Conservation (phyloP, 2,888 invertebrate species). For the Sarcophaga caerulescens region DNA sequence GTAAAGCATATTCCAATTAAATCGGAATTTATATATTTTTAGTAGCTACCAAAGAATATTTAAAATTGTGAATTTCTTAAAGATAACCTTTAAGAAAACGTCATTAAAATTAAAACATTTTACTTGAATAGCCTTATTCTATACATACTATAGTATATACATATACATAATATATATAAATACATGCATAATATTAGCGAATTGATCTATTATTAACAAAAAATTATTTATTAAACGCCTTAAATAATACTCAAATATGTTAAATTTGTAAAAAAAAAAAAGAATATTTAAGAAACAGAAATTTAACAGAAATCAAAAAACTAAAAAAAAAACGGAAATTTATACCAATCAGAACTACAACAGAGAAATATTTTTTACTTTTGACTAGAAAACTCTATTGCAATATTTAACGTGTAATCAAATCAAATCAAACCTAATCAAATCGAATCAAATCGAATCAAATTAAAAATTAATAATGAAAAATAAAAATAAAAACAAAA, state of each 20-base stretch:
- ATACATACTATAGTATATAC: slow-evolving; percentile 30
- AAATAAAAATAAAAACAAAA: slow-evolving; percentile 10
- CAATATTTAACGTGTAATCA: slow-evolving; percentile 37
- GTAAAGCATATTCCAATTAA: too few species aligned
- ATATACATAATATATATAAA: background rate
- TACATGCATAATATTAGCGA: slow-evolving; percentile 2
- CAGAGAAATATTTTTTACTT: slow-evolving; percentile 41
- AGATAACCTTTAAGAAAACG: slow-evolving; percentile 9
- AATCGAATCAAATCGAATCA: slow-evolving; percentile 2
- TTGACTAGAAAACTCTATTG: slow-evolving; percentile 30
- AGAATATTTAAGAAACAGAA: background rate
- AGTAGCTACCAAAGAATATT: too few species aligned
- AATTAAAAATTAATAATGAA: slow-evolving; percentile 24
- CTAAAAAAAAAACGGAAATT: slow-evolving; percentile 29
- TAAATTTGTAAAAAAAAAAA: slow-evolving; percentile 15
- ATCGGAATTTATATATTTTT: too few species aligned
- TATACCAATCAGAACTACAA: slow-evolving; percentile 29
- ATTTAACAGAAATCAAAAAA: background rate
- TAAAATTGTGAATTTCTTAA: slow-evolving; percentile 4
- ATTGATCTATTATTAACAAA: slow-evolving; percentile 22
- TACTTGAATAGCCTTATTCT: slow-evolving; percentile 63
- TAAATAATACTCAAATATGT: slow-evolving; percentile 57
- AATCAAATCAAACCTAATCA: slow-evolving; percentile 7
- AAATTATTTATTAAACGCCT: slow-evolving; percentile 53
- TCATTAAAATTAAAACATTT: slow-evolving; percentile 13